Evolutionary conservation across 1,140 invertebrate species (phyloP).

Genomic region (Lanistes nyassanus): DNA sequence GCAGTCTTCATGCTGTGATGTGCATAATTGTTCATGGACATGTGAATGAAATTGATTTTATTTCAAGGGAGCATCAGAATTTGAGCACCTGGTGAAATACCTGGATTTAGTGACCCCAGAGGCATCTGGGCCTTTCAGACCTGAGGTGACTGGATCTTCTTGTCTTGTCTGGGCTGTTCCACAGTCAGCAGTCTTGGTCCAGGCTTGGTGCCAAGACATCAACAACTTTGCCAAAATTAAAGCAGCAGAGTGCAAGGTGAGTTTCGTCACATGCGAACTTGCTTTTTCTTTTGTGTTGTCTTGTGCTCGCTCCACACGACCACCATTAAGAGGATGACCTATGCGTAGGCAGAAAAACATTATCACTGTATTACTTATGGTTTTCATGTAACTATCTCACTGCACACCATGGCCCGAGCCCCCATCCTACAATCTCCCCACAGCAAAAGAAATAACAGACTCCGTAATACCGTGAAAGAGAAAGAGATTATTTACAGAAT

Average conservation of each 20-base stretch:
- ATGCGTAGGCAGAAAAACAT: too few relatives aligned
- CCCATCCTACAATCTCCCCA: too few relatives aligned
- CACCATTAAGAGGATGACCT: too few relatives aligned
- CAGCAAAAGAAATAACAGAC: too few relatives aligned
- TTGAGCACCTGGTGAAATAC: constrained; percentile 43
- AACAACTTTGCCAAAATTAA: constrained; percentile 59
- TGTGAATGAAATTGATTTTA: not conserved
- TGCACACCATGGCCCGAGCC: too few relatives aligned
- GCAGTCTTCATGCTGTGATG: too few relatives aligned
- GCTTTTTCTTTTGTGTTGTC: not conserved
- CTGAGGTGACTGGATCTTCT: constrained; percentile 20
- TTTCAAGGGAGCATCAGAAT: constrained; percentile 40
- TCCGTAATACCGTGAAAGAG: too few relatives aligned
- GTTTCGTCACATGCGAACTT: not conserved
- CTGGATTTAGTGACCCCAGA: constrained; percentile 36
- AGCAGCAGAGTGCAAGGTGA: constrained; percentile 59
- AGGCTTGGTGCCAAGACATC: constrained; percentile 64
- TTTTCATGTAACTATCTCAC: too few relatives aligned
- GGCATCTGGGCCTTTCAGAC: not conserved
- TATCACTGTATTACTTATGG: too few relatives aligned
- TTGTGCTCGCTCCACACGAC: not conserved
- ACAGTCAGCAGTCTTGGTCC: constrained; percentile 53
- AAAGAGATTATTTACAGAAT: too few relatives aligned
- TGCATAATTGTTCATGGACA: not conserved
- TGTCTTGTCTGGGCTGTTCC: constrained; percentile 54